A percentile compares a stretch with the other conserved stretches of the same genome.
Conservation (phyloP, 1,140 invertebrate species). For the Psilanteris sp. region DNA sequence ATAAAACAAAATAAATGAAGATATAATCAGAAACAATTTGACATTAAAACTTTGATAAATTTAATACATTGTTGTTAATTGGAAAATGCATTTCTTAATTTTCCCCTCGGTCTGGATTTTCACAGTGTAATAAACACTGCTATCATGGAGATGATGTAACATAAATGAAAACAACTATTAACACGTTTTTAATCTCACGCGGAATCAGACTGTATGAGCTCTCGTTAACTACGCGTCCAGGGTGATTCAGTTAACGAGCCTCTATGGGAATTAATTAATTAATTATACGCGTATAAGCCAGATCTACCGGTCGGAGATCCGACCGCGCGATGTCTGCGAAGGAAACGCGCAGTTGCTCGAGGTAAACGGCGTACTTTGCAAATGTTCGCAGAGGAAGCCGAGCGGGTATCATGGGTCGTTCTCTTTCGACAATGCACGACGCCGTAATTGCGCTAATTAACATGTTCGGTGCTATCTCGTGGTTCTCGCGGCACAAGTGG, state of each 20-base stretch:
- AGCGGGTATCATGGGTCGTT: slow-evolving; percentile 57
- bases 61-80: slow-evolving; percentile 26
- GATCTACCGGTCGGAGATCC: slow-evolving; percentile 62
- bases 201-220: slow-evolving; percentile 60
- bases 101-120: slow-evolving; percentile 9
- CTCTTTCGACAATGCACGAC: slow-evolving; percentile 53
- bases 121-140: slow-evolving; percentile 18
- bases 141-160: slow-evolving; percentile 57
- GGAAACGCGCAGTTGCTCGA: slow-evolving; percentile 65
- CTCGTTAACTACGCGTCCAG: slow-evolving; percentile 62
- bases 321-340: slow-evolving; percentile 64
- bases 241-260: slow-evolving; percentile 65
- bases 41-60: slow-evolving; percentile 9
- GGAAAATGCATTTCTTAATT: slow-evolving; percentile 18
- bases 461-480: slow-evolving; percentile 59
- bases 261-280: slow-evolving; percentile 68
- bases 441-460: slow-evolving; percentile 67
- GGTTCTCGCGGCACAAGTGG: slow-evolving; percentile 54
- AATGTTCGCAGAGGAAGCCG: slow-evolving; percentile 63
- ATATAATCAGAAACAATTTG: slow-evolving; percentile 9
- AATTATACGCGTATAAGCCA: slow-evolving; percentile 67
- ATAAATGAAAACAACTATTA: too few species aligned
- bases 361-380: slow-evolving; percentile 64
- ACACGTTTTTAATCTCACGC: slow-evolving; percentile 62
- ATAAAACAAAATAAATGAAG: slow-evolving; percentile 6